phyloP scores from a whole-genome alignment of 2,113 vertebrate species.

The Anthoscopus minutus region DNA sequence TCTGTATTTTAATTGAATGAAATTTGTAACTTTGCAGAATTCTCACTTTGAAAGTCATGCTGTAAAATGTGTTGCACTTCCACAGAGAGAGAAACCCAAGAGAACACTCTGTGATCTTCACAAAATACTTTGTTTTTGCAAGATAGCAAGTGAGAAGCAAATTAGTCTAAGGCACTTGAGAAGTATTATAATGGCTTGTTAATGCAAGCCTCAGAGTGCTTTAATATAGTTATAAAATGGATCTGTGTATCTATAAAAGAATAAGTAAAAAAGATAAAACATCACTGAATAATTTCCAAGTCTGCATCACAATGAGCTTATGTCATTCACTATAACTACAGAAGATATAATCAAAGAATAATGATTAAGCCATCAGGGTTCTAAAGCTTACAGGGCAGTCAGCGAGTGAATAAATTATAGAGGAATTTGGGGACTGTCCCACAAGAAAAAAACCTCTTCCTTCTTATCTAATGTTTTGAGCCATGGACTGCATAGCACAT shows the following conservation, averaged over 20 bases:
- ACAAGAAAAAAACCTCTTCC: neutral
- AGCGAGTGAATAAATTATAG: neutral
- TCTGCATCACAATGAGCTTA: neutral
- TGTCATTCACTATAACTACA: neutral
- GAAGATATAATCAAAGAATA: neutral
- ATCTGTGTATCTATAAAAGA: constrained; percentile 6
- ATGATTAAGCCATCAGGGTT: neutral
- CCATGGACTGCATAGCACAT: neutral
- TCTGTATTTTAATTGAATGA: neutral
- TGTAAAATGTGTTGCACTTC: neutral
- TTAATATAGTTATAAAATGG: neutral
- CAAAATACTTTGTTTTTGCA: neutral
- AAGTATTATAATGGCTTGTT: neutral
- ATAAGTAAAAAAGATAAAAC: neutral
- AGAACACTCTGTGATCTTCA: neutral
- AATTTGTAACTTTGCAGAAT: neutral
- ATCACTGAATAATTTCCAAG: constrained; percentile 19
- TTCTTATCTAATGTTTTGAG: neutral
- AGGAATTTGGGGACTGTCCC: neutral
- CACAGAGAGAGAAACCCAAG: neutral
- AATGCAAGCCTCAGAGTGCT: neutral
- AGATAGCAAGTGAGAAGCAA: neutral
- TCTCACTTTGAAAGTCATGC: neutral
- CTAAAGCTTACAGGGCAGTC: neutral
- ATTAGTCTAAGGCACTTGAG: neutral